Conservation (phyloP, 2,797 vertebrate genomes). For the Scleropages formosus region DNA sequence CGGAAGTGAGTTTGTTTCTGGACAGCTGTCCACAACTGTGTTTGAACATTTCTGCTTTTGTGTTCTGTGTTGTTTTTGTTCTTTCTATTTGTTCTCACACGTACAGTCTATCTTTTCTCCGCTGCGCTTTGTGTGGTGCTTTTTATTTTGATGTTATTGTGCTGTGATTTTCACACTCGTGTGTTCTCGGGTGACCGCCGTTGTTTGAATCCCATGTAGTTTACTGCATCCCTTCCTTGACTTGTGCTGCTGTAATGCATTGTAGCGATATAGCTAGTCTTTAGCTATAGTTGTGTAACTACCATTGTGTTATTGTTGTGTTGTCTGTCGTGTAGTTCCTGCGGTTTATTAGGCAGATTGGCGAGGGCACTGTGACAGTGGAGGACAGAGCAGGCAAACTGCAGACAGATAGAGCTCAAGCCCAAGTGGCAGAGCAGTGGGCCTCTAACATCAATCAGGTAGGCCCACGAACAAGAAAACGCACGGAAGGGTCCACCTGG, state of each 20-base stretch:
- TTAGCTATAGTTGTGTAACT: conserved; percentile 51
- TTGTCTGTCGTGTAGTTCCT: conserved; percentile 87
- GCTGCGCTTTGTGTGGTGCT: conserved; percentile 32
- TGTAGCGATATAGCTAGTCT: conserved; percentile 21
- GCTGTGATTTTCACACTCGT: conserved; percentile 4
- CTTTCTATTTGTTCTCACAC: conserved; percentile 34
- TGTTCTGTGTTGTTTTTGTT: conserved; percentile 25
- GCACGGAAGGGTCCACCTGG: conserved; percentile 44
- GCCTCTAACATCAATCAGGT: conserved; percentile 98
- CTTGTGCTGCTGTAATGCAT: conserved; percentile 19
- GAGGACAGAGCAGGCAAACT: conserved; percentile 90
- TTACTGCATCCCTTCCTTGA: conserved; percentile 7
- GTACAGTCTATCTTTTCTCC: conserved; percentile 38
- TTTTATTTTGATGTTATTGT: conserved; percentile 26
- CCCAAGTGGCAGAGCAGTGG: conserved; percentile 95
- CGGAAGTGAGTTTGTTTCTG: conserved; percentile 77
- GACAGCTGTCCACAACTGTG: neutral
- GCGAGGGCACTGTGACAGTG: conserved; percentile 98
- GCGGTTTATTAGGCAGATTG: conserved; percentile 99
- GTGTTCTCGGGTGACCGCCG: conserved; percentile 11
- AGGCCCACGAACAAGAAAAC: conserved; percentile 60
- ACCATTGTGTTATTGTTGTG: conserved; percentile 54
- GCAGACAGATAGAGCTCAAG: conserved; percentile 84
- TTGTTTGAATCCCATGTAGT: neutral
- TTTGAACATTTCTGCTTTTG: neutral